phyloP scores from a whole-genome alignment of 2,113 vertebrate genomes.

The Laticauda laticaudata region DNA sequence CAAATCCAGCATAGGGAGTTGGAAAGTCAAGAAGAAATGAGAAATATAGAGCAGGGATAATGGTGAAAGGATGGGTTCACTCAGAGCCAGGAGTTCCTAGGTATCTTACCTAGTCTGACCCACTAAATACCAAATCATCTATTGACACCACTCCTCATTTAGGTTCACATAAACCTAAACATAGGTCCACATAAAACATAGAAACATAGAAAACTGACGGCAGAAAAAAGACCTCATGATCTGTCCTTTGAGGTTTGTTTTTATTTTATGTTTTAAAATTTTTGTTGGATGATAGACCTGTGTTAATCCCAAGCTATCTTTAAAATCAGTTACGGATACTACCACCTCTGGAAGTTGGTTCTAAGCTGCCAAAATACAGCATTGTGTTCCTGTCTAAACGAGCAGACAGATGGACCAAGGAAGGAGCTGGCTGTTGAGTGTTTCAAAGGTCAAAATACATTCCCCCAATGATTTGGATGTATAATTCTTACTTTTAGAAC shows the following conservation, averaged over 20 bases:
- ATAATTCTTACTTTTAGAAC: slow-evolving; percentile 66
- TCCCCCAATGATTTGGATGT: not conserved
- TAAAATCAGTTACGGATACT: no score
- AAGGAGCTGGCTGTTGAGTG: slow-evolving; percentile 9
- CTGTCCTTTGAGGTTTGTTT: no score
- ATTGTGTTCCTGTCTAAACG: not conserved
- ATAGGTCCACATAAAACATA: no score
- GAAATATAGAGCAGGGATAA: not conserved
- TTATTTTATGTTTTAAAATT: no score
- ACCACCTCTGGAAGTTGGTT: not conserved
- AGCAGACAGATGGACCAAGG: not conserved
- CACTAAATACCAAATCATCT: not conserved
- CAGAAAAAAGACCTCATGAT: no score
- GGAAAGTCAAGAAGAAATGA: not conserved
- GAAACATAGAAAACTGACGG: no score
- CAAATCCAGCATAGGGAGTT: not conserved
- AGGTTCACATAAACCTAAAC: no score
- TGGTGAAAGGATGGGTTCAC: not conserved
- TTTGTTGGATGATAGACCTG: no score
- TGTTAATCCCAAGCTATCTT: no score
- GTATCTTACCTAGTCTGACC: not conserved
- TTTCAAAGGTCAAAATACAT: slow-evolving; percentile 26
- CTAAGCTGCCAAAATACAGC: not conserved
- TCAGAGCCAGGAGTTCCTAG: no score
- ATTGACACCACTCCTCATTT: not conserved